These are phyloP conservation scores for Piprites chloris DNA, from an alignment of 2,113 vertebrate species.

Conservation along the genomic window DNA sequence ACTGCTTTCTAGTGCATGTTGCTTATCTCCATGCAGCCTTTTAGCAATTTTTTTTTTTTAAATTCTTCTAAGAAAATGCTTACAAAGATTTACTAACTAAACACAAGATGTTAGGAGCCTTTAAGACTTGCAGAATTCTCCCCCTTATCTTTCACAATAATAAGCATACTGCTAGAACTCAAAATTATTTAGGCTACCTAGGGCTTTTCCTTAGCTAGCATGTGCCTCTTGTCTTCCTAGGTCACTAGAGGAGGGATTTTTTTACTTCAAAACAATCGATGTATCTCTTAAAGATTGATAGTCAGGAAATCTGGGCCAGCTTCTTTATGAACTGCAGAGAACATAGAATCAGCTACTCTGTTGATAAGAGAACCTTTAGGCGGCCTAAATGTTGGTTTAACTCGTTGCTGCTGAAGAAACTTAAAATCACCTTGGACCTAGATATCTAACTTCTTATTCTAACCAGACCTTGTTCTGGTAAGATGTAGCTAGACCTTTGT, in stretches of 20 bases:
- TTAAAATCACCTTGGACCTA: background rate
- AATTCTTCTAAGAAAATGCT: background rate
- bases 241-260: background rate
- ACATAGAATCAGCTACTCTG: background rate
- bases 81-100: background rate
- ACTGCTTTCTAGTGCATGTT: conserved; percentile 22
- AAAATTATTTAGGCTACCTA: background rate
- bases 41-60: background rate
- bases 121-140: background rate
- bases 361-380: background rate
- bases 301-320: background rate
- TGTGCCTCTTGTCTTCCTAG: background rate
- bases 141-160: background rate
- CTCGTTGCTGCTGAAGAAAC: background rate
- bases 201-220: background rate
- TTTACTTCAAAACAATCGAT: background rate
- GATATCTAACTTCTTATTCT: background rate
- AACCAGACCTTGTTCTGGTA: background rate
- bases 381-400: background rate
- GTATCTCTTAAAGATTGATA: background rate
- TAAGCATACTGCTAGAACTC: background rate
- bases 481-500: background rate
- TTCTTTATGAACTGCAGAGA: background rate
- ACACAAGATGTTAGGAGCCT: background rate
- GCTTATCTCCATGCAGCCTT: background rate